Base-by-base conservation (phyloP, 1,140 invertebrate species). In the Onthophagus taurus region DNA sequence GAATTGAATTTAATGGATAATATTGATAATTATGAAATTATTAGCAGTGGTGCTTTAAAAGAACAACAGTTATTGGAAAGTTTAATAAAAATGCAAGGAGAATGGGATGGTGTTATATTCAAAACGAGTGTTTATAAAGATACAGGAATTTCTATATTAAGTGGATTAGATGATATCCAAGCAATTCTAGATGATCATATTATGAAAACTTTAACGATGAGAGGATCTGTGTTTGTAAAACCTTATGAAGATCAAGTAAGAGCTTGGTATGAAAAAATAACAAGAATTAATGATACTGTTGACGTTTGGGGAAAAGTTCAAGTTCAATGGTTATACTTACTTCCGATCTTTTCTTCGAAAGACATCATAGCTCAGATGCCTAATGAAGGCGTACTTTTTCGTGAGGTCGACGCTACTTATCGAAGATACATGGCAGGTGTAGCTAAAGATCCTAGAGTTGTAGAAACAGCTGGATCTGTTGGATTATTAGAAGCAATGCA, bases 281-380 rank as follows among this genome's bases (percentile, higher is more conserved):
- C 78, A 24, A 64, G 83, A 21, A 76, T 90, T 0, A 84, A 89
- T 61, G 69, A 72, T 31, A 86, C 86, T 1, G 72, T 93, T 7
- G 85, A 92, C 51, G 81, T 88, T 61, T 94, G 89, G 89, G 75
- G 85, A 2, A 89, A 85, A 65, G 88, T 85, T 9, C 85, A 89
- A 65, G 75, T 80, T 24, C 86, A 89, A 50, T 96, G 89, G 82
- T 70, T 94, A n/a, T 93, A 95, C 63, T 69, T 96, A 17, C 69
- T 94, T 50, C 89, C 89, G 1, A 91, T 96, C 53, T 96, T 96
- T 66, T 87, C 85, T 2, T 93, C 89, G 1, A 87, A 89, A 59
- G 90, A 96, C 60, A 95, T 96, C 49, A 81, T 90, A 21, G 79
- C 81, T 1, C 91, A 96, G 68, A 88, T 97, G 79, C 91, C 90